These are phyloP conservation scores for Calcarius ornatus DNA, from an alignment of 2,113 vertebrate species.

Conservation along the genomic window DNA sequence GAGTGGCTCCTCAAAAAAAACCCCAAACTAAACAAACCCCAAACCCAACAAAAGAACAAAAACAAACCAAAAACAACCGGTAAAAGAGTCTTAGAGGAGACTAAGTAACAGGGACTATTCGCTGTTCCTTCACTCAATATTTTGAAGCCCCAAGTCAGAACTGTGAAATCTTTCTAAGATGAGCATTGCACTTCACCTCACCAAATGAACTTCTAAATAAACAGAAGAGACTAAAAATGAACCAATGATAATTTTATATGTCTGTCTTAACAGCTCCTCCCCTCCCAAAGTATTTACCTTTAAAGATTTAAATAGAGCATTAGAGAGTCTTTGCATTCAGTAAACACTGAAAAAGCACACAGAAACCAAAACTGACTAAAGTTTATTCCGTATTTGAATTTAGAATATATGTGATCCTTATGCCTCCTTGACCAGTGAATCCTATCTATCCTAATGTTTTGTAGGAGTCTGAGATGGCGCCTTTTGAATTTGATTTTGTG, in stretches of 20 bases:
- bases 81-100: neutral
- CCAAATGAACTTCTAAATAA: neutral
- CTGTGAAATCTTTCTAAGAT: neutral
- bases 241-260: neutral
- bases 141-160: neutral
- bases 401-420: neutral
- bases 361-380: neutral
- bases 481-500: conserved; percentile 95
- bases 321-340: neutral
- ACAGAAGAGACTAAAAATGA: neutral
- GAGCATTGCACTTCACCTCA: neutral
- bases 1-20: neutral
- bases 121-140: neutral
- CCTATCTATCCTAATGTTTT: conserved; percentile 79
- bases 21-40: neutral
- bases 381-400: neutral
- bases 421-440: conserved; percentile 72
- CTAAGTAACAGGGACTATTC: neutral
- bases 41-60: neutral
- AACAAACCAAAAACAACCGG: neutral
- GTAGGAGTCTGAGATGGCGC: conserved; percentile 86
- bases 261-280: neutral
- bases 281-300: neutral
- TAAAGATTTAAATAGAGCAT: neutral
- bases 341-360: neutral